Percentiles rank a stretch among this genome's conserved stretches.
Conservation (phyloP, 2,888 invertebrate genomes). For the Lagria hirta region DNA sequence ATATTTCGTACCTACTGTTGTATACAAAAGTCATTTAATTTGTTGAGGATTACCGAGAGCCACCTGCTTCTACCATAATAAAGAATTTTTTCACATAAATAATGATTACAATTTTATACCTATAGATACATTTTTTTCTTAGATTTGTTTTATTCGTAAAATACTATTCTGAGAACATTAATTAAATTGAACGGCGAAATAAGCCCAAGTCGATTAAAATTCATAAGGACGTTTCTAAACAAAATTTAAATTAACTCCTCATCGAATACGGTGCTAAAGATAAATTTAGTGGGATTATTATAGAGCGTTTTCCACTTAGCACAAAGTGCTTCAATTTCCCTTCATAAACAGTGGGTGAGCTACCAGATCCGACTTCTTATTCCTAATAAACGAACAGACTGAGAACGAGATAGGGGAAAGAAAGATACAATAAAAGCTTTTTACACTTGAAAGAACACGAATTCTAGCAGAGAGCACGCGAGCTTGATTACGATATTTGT, state of each 20-base stretch:
- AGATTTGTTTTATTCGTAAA: no score
- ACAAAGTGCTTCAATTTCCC: constrained; percentile 52
- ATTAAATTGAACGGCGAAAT: constrained; percentile 42
- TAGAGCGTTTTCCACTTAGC: constrained; percentile 52
- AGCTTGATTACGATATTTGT: constrained; percentile 28
- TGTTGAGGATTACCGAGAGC: no score
- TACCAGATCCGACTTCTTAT: constrained; percentile 22
- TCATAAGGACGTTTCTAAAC: constrained; percentile 45
- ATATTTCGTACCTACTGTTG: constrained; percentile 9
- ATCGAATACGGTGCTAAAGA: constrained; percentile 46
- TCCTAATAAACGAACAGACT: constrained; percentile 10
- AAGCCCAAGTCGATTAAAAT: constrained; percentile 47
- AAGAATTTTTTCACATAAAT: constrained; percentile 1
- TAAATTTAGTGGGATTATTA: constrained; percentile 53
- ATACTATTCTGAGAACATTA: constrained; percentile 27
- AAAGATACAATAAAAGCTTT: constrained; percentile 10
- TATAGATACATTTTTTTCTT: not conserved
- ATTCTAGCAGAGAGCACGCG: constrained; percentile 14
- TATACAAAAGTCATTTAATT: not conserved
- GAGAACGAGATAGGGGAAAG: constrained; percentile 7
- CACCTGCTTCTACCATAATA: constrained; percentile 1
- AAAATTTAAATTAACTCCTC: constrained; percentile 48
- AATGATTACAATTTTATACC: constrained; percentile 1
- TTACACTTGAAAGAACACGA: constrained; percentile 11
- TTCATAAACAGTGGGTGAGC: constrained; percentile 46